Conservation (phyloP, 2,797 vertebrate species). For the Cottoperca gobio region DNA sequence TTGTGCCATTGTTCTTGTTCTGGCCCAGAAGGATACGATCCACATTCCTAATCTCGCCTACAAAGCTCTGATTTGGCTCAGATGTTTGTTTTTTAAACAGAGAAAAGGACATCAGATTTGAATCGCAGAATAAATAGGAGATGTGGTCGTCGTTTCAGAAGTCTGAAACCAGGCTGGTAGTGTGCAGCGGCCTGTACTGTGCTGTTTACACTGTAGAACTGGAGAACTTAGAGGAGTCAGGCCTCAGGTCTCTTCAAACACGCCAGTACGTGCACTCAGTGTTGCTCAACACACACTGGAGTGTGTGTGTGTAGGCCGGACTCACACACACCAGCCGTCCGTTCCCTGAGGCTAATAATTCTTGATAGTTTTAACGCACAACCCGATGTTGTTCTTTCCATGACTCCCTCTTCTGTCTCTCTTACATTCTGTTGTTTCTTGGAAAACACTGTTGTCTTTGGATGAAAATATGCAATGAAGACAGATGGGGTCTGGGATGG, state of each 20-base stretch:
- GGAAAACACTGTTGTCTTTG: constrained; percentile 70
- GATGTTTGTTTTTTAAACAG: neutral
- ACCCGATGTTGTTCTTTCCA: constrained; percentile 63
- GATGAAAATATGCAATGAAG: constrained; percentile 54
- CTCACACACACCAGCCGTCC: constrained; percentile 30
- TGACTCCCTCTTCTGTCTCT: constrained; percentile 47
- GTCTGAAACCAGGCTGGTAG: neutral
- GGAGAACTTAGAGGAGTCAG: neutral
- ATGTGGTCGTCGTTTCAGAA: neutral
- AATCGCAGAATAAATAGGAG: neutral
- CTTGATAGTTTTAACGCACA: constrained; percentile 52
- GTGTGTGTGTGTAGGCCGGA: neutral
- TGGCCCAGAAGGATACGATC: neutral
- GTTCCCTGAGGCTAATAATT: constrained; percentile 44
- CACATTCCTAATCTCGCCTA: neutral
- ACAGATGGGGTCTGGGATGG: constrained; percentile 53
- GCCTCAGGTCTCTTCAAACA: constrained; percentile 22
- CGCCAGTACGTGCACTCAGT: neutral
- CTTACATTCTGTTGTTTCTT: constrained; percentile 65
- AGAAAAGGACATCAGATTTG: neutral
- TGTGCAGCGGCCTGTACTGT: neutral
- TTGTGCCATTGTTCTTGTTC: neutral
- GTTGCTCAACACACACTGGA: constrained; percentile 29
- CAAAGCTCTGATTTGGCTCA: neutral
- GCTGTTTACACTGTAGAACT: constrained; percentile 15